A percentile compares a stretch with the other conserved stretches of the same genome.
Conservation (phyloP, 2,113 vertebrate species). For the Solenodon paradoxus region DNA sequence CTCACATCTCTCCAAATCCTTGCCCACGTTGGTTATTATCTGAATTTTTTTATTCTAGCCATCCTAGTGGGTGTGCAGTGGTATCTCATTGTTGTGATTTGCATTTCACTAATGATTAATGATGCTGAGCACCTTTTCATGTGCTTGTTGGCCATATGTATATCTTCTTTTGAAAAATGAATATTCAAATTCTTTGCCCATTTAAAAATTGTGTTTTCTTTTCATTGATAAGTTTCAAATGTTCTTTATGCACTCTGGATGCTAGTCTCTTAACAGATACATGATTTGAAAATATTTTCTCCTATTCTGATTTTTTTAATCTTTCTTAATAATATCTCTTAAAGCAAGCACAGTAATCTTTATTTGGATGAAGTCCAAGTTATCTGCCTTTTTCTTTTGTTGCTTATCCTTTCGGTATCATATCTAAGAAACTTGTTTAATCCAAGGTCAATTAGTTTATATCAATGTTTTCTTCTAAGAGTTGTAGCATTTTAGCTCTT, state of each 20-base stretch:
- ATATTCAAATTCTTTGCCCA: too few relatives aligned
- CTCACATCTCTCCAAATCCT: slow-evolving; percentile 14
- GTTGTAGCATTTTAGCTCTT: background rate
- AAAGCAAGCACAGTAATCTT: background rate
- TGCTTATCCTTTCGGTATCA: too few relatives aligned
- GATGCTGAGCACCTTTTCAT: background rate
- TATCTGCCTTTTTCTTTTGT: background rate
- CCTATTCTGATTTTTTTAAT: background rate
- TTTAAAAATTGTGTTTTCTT: too few relatives aligned
- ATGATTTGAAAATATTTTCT: slow-evolving; percentile 28
- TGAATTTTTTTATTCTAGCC: too few relatives aligned
- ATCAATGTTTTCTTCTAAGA: too few relatives aligned
- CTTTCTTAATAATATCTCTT: background rate
- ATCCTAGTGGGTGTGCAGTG: background rate
- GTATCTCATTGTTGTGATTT: slow-evolving; percentile 8
- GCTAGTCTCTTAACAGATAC: too few relatives aligned
- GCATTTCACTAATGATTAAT: background rate
- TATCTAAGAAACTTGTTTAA: background rate
- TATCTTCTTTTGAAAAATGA: too few relatives aligned
- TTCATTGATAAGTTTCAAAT: too few relatives aligned
- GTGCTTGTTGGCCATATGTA: too few relatives aligned
- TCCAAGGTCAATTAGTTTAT: background rate
- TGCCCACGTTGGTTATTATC: background rate
- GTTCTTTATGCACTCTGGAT: too few relatives aligned
- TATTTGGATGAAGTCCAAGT: slow-evolving; percentile 24